Evolutionary conservation across 2,113 vertebrate species (phyloP).

Genomic region (Seriola quinqueradiata): DNA sequence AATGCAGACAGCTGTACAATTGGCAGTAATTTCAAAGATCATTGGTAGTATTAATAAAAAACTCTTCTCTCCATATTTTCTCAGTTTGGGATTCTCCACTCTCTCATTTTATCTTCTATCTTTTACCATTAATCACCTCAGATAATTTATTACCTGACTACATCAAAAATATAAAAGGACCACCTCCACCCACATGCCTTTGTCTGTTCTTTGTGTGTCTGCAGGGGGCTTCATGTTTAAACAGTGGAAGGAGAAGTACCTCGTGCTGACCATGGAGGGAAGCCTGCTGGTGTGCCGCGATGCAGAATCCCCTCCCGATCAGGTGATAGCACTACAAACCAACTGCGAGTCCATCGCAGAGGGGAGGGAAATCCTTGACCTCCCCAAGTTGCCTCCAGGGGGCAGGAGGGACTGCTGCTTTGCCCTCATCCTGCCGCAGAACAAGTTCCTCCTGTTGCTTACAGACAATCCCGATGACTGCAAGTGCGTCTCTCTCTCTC

Average conservation of each 20-base stretch:
- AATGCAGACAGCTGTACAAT: neutral
- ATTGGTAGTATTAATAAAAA: neutral
- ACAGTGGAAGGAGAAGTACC: constrained; percentile 89
- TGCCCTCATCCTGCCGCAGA: constrained; percentile 84
- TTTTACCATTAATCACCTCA: neutral
- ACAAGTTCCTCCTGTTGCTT: constrained; percentile 85
- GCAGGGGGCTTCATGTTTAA: constrained; percentile 89
- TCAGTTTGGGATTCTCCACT: no score
- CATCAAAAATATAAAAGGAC: neutral
- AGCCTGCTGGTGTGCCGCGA: constrained; percentile 85
- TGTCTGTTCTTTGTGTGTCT: neutral
- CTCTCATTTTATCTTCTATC: neutral
- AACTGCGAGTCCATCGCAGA: constrained; percentile 83
- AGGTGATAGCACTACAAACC: constrained; percentile 81
- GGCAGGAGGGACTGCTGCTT: constrained; percentile 86
- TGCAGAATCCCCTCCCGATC: constrained; percentile 83
- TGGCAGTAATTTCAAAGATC: neutral
- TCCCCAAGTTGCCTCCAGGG: constrained; percentile 85
- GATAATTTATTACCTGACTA: no score
- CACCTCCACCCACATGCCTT: neutral
- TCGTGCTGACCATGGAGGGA: constrained; percentile 85
- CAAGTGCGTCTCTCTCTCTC: constrained; percentile 72
- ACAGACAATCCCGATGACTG: constrained; percentile 83
- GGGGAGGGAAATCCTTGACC: constrained; percentile 84
- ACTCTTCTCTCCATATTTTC: no score